These are phyloP conservation scores for Galeopterus variegatus DNA, from an alignment of 2,113 vertebrate genomes.

Conservation along the genomic window DNA sequence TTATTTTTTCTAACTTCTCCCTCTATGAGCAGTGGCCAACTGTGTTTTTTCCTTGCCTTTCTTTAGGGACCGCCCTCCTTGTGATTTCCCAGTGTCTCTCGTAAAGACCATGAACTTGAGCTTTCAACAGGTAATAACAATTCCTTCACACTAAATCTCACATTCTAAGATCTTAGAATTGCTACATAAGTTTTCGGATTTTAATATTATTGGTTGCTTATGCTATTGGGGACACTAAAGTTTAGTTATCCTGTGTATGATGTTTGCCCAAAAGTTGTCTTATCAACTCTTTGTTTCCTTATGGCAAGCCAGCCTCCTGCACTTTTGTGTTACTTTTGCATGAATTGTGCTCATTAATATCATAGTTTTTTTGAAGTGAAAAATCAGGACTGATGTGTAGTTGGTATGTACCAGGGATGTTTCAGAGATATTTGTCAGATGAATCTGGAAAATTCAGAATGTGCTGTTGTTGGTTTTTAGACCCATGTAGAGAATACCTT, in stretches of 20 bases:
- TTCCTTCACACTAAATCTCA: background rate
- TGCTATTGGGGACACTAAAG: background rate
- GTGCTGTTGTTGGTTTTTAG: background rate
- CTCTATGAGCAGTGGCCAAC: background rate
- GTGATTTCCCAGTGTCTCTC: background rate
- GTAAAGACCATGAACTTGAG: background rate
- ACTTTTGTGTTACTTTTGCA: conserved; percentile 25
- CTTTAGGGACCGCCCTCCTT: background rate
- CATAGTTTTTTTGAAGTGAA: conserved; percentile 11
- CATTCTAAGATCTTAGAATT: background rate
- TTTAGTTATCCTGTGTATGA: background rate
- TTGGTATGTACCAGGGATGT: background rate
- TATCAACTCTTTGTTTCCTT: background rate
- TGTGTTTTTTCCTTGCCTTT: background rate
- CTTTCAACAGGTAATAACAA: background rate
- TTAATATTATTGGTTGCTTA: background rate
- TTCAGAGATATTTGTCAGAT: background rate
- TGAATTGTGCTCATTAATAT: background rate
- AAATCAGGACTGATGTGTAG: background rate
- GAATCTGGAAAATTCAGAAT: background rate
- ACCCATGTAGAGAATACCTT: background rate
- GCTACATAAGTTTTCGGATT: background rate
- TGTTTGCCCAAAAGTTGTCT: background rate
- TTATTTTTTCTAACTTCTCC: conserved; percentile 57
- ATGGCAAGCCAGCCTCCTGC: background rate